A percentile compares a stretch with the other conserved stretches of the same genome.
Evolutionary conservation across 2,888 invertebrate genomes (phyloP).

Genomic region (Luffia ferchaultella): DNA sequence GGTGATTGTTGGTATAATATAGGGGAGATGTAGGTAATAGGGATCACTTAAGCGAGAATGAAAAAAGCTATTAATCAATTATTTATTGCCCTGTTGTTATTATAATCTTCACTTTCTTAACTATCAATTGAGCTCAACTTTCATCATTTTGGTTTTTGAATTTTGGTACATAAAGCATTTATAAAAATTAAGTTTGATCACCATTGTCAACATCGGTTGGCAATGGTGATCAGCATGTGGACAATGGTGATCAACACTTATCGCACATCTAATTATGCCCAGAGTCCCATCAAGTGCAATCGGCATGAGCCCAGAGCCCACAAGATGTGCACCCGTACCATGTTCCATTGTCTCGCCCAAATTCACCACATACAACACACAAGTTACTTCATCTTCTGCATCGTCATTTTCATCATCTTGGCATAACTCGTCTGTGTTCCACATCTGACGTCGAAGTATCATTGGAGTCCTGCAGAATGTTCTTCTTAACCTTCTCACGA

Average conservation of each 20-base stretch:
- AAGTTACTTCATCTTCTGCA: not conserved
- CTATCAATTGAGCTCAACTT: no score
- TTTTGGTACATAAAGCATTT: not conserved
- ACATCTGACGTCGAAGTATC: slow-evolving; percentile 10
- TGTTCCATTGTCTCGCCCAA: not conserved
- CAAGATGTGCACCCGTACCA: no score
- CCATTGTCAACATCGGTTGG: slow-evolving; percentile 14
- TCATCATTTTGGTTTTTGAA: no score
- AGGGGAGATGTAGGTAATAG: no score
- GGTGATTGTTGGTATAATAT: no score
- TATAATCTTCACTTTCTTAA: no score
- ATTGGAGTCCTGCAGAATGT: slow-evolving; percentile 17
- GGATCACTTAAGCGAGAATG: no score
- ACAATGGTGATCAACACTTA: slow-evolving; percentile 15
- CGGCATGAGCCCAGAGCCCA: no score
- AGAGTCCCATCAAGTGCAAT: slow-evolving; percentile 11
- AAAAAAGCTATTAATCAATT: no score
- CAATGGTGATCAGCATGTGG: slow-evolving; percentile 15
- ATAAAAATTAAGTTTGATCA: slow-evolving; percentile 10
- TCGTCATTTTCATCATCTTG: slow-evolving; percentile 1
- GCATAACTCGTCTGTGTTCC: slow-evolving; percentile 8
- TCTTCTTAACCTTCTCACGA: slow-evolving; percentile 15
- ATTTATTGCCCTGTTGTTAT: no score
- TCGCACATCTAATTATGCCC: slow-evolving; percentile 10
- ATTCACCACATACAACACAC: slow-evolving; percentile 1